These are phyloP conservation scores for Caenorhabditis becei DNA, from an alignment of 2,888 invertebrate species.

Conservation along the genomic window DNA sequence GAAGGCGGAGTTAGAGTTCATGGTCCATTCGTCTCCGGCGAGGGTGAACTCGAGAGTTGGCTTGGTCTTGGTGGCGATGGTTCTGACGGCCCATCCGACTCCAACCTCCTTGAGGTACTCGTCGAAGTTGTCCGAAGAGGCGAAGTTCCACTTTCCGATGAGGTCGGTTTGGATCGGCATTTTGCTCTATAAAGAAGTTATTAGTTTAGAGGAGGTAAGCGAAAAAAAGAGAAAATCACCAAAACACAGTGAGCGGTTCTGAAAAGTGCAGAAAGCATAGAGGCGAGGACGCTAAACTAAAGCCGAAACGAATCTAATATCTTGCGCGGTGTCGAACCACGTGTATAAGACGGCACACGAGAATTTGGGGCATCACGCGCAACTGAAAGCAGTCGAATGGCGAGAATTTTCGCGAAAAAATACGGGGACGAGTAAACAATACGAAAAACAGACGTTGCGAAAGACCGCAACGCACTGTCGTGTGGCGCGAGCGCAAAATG, in stretches of 20 bases:
- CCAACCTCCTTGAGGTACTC: slow-evolving; percentile 79
- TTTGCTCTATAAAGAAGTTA: slow-evolving; percentile 32
- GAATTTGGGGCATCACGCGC: slow-evolving; percentile 20
- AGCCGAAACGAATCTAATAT: neutral
- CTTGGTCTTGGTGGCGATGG: slow-evolving; percentile 77
- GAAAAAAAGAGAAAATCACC: slow-evolving; percentile 21
- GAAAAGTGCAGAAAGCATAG: slow-evolving; percentile 42
- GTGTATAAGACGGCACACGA: neutral
- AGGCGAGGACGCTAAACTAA: slow-evolving; percentile 9
- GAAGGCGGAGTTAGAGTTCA: slow-evolving; percentile 79
- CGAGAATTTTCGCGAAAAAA: slow-evolving; percentile 11
- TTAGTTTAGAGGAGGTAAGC: neutral
- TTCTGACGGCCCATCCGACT: slow-evolving; percentile 78
- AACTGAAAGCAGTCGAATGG: neutral
- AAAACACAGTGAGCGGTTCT: slow-evolving; percentile 52
- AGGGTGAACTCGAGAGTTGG: slow-evolving; percentile 75
- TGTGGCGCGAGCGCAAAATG: slow-evolving; percentile 51
- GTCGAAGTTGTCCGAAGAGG: slow-evolving; percentile 78
- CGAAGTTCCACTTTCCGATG: slow-evolving; percentile 80
- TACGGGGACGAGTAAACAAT: slow-evolving; percentile 36
- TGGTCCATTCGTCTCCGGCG: slow-evolving; percentile 77
- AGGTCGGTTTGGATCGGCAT: slow-evolving; percentile 70
- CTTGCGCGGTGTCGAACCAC: slow-evolving; percentile 4
- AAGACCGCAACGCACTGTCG: slow-evolving; percentile 41
- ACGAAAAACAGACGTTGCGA: slow-evolving; percentile 42